phyloP scores from a whole-genome alignment of 1,140 invertebrate genomes.

The Tetramorium alpestre region DNA sequence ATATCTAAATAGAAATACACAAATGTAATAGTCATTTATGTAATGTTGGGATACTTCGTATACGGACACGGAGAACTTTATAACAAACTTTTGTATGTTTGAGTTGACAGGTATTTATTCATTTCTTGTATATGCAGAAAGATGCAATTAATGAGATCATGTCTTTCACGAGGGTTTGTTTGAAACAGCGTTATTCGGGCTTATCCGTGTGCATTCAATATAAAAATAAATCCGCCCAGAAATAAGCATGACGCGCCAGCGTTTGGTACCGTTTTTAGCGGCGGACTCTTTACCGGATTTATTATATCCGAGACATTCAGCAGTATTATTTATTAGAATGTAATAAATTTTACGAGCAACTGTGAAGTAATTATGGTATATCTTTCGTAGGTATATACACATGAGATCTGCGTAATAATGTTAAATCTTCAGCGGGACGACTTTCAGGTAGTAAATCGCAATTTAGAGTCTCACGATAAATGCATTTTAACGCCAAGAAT shows the following conservation, averaged over 20 bases:
- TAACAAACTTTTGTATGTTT: neutral
- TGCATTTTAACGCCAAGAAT: neutral
- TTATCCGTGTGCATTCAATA: neutral
- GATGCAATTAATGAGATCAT: neutral
- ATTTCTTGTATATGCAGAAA: neutral
- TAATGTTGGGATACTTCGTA: neutral
- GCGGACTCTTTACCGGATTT: neutral
- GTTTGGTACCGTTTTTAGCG: neutral
- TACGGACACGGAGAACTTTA: neutral
- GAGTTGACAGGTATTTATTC: neutral
- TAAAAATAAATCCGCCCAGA: constrained; percentile 30
- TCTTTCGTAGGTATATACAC: neutral
- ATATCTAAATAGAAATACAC: constrained; percentile 6
- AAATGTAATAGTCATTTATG: neutral
- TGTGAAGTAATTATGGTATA: neutral
- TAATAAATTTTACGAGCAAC: neutral
- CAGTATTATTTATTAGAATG: neutral
- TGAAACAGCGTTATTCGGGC: neutral
- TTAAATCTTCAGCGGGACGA: neutral
- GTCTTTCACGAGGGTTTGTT: neutral
- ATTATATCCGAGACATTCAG: neutral
- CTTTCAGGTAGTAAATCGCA: neutral
- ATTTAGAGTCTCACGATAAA: neutral
- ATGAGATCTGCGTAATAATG: neutral
- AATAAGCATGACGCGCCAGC: constrained; percentile 24